These are phyloP conservation scores for Lophius piscatorius DNA, from an alignment of 2,113 vertebrate genomes.

Conservation along the genomic window DNA sequence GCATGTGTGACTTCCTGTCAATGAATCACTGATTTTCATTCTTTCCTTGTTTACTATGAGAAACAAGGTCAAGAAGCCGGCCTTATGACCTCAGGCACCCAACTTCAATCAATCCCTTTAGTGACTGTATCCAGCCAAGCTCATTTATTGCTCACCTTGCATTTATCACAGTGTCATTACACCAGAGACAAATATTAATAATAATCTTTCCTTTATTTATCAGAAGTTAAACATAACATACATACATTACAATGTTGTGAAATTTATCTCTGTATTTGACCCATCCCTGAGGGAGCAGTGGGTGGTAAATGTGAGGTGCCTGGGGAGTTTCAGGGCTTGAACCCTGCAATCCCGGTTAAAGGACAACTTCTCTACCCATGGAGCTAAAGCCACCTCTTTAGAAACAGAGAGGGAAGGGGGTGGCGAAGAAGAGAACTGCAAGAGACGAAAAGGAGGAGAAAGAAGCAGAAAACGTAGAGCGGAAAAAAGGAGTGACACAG, in stretches of 20 bases:
- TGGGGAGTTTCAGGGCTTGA: too few relatives aligned
- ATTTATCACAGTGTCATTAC: slow-evolving; percentile 63
- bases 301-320: too few relatives aligned
- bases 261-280: too few relatives aligned
- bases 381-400: too few relatives aligned
- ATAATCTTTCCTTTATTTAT: too few relatives aligned
- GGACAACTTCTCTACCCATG: too few relatives aligned
- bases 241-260: too few relatives aligned
- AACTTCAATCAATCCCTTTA: slow-evolving; percentile 34
- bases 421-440: neutral
- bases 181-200: slow-evolving; percentile 37
- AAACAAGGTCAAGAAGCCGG: slow-evolving; percentile 37
- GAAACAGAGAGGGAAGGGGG: slow-evolving; percentile 18
- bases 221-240: too few relatives aligned
- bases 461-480: neutral
- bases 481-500: neutral
- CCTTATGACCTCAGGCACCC: slow-evolving; percentile 19
- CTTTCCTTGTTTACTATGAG: neutral
- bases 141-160: slow-evolving; percentile 71
- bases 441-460: slow-evolving; percentile 1
- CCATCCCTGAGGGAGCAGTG: too few relatives aligned
- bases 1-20: neutral
- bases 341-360: too few relatives aligned
- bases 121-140: slow-evolving; percentile 43
- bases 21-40: neutral